Conservation (phyloP, 2,888 invertebrate species). For the Rhingia rostrata region DNA sequence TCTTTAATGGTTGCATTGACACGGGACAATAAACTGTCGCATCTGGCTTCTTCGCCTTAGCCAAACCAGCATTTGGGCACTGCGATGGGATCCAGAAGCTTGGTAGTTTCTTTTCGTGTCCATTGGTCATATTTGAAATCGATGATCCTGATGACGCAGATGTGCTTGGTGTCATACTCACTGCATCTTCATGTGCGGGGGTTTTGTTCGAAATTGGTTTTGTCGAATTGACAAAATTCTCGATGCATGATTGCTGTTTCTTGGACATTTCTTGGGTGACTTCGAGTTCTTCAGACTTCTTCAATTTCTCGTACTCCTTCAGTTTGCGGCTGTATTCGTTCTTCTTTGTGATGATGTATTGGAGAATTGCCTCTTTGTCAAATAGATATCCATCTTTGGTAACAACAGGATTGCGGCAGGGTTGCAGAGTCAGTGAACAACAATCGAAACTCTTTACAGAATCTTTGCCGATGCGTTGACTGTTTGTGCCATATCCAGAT, state of each 20-base stretch:
- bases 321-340: conserved; percentile 93
- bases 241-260: conserved; percentile 87
- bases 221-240: conserved; percentile 92
- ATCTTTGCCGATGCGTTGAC: conserved; percentile 91
- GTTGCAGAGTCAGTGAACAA: conserved; percentile 97
- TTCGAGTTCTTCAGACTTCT: conserved; percentile 89
- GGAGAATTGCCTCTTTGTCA: conserved; percentile 97
- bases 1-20: conserved; percentile 91
- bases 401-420: conserved; percentile 95
- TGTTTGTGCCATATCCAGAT: conserved; percentile 96
- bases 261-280: conserved; percentile 84
- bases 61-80: conserved; percentile 91
- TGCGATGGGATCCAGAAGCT: conserved; percentile 99
- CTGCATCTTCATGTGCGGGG: conserved; percentile 46
- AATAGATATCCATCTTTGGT: conserved; percentile 96
- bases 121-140: conserved; percentile 91
- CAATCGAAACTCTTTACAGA: conserved; percentile 95
- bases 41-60: conserved; percentile 88
- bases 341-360: conserved; percentile 97
- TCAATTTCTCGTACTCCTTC: conserved; percentile 95
- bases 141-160: conserved; percentile 82
- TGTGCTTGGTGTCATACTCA: conserved; percentile 63
- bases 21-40: conserved; percentile 90
- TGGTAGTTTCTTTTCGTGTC: conserved; percentile 91
- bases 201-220: conserved; percentile 83